Base-by-base conservation (phyloP, 2,888 invertebrate species). In the Synanthedon andrenaeformis region DNA sequence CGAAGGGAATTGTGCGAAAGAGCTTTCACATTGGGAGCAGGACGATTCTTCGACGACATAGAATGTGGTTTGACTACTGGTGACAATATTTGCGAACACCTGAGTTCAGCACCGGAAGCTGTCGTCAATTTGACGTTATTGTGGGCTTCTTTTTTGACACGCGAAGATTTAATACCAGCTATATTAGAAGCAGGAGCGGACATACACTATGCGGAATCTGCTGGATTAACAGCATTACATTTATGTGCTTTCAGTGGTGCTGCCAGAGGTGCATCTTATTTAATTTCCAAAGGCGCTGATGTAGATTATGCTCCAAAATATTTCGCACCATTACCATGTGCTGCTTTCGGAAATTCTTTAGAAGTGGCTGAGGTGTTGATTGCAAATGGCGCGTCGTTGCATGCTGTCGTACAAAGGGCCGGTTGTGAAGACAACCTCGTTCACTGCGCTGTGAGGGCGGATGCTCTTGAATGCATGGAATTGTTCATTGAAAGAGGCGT, bases 331-430 rank as follows among this genome's bases (percentile, higher is more conserved):
- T 86, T 97, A 53, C 96, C 97, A 71, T 96, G 94, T 70, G 94
- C 96, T 2, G 96, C 96, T 0, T 95, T 96, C 77, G 94, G 96
- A 3, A 96, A 96, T 66, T 92, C 95, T 35, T 89, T 92, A 5
- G 92, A 94, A 67, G 93, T 94, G 0, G 93, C 94, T 11, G 92
- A 92, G 72, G 86, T 94, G 59, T 89, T 97, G 28, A 89, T 96
- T 49, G 90, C 91, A 48, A 89, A 90, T 59, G 92, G 92, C 1
- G 91, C 94, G 4, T 89, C 90, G 49, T 88, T 94, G 45, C 90
- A 91, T 53, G 89, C 92, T 49, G 92, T 93, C n/a, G 91, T 90
- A 0, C 92, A 89, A 61, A 88, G 90, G 68, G 84, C 87, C 12
- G 91, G 92, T 52, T 91, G 91, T 64, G 93, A 93, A 68, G 94